Conservation (phyloP, 2,113 vertebrate genomes). For the Heterochromis multidens region DNA sequence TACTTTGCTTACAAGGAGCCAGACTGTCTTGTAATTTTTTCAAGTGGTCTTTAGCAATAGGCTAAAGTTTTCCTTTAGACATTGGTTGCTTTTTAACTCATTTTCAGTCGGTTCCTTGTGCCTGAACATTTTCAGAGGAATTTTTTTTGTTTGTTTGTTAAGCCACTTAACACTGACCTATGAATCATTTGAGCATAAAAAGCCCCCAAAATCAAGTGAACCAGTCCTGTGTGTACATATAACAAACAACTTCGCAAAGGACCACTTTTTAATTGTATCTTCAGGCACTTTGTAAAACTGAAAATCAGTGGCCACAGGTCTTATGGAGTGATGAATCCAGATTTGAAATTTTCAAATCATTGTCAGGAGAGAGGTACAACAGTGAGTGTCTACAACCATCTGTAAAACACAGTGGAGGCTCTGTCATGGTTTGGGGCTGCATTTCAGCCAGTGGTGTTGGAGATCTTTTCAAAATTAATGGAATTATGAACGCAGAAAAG, state of each 20-base stretch:
- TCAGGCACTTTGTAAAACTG: neutral
- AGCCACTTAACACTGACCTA: neutral
- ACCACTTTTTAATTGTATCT: neutral
- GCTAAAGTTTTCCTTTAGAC: neutral
- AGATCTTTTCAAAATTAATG: neutral
- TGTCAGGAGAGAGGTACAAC: neutral
- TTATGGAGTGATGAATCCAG: neutral
- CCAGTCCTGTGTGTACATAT: neutral
- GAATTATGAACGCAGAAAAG: neutral
- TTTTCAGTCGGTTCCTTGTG: neutral
- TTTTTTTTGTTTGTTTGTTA: neutral
- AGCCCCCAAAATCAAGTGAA: rapidly evolving
- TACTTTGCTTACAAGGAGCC: neutral
- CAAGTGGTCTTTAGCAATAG: neutral
- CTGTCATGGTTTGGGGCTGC: neutral
- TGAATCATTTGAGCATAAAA: neutral
- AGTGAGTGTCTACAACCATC: neutral
- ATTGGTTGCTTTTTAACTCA: neutral
- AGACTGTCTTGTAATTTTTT: neutral
- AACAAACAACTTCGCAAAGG: neutral
- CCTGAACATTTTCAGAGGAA: neutral
- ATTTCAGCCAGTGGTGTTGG: neutral
- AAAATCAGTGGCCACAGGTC: neutral
- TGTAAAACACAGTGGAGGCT: neutral
- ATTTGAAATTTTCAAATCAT: neutral